Evolutionary conservation across 2,888 invertebrate genomes (phyloP), one percentile per base, ranked within the genome.

Genomic region (Catotricha subobsoleta): DNA sequence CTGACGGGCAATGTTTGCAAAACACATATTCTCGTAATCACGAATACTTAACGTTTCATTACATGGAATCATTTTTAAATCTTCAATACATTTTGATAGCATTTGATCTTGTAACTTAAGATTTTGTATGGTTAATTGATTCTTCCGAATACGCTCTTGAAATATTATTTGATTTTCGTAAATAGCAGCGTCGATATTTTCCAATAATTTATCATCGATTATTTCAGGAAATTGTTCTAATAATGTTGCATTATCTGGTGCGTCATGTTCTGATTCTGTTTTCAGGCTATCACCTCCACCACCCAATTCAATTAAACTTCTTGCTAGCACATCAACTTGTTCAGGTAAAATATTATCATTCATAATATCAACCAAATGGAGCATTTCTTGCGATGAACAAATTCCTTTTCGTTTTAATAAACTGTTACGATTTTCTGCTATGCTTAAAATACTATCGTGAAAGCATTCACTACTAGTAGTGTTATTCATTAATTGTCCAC

Each of bases 141-240:
- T 49, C 31, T 49, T 49, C 15, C 45, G 43, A 23, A 49, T 49
- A 31, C 48, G 38, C 37, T 49, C 46, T 27, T 49, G 46, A 39
- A 49, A 49, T 30, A 48, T 47, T n/a, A 49, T 46, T 43, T 49
- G 48, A 44, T 49, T 49, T 43, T 49, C 48, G 25, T 49, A 49
- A 13, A 49, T 47, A 21, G 44, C 48, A 1, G 48, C 45, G 40
- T 49, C 48, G 20, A 49, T 47, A 34, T 46, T 49, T 41, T 49
- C 48, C 34, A 49, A 40, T n/a, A 47, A 33, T 43, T 49, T 47
- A 9, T 45, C 45, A 27, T 43, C 43, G 20, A 47, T 45, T 29
- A 47, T 44, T 13, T 43, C 44, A 12, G 47, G 47, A 31, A 49
- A 46, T 35, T 45, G 40, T 27, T 47, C 45, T 15, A 48, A 31